Base-by-base conservation (phyloP, 1,140 invertebrate genomes). In the Drosophila equinoxialis region DNA sequence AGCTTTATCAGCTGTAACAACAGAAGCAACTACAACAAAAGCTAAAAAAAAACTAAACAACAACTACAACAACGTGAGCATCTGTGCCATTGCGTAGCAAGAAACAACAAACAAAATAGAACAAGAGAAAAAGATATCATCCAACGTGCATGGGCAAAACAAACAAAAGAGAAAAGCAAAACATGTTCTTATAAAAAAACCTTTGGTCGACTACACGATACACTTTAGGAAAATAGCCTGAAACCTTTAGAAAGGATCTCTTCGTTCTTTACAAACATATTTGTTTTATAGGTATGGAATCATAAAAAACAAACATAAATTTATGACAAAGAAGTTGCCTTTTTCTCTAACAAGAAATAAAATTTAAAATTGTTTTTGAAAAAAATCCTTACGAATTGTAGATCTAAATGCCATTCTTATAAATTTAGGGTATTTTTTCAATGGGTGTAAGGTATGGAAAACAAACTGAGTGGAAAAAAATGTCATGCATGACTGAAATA, bases 401-500 rank as follows among this genome's bases (percentile, higher is more conserved):
- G 6, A 30, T 30, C 5, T 30, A 30, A 30, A 30, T 30, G 8
- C 0, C 7, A 8, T 11, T 11, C 4, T 33, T 45, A 23, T 37
- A 14, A 26, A 26, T 26, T 30, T 13, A 45, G 20, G 7, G 33
- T 37, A 45, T 62, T 6, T 39, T 17, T n/a, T 11, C 41, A 23
- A 0, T 7, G 6, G 0, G 6, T 33, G 0, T 41, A 17, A 20
- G 42, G 48, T 55, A 63, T 41, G 2, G 0, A 41, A 45, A 61
- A 39, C 35, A 67, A 86, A 87, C 83, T 86, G 71, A 67, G 61
- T 87, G 82, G 74, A 87, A 86, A 86, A 86, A 86, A 87, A 74
- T 87, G 68, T 74, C 69, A 79, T 87, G 72, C 83, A 87, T 87
- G 83, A 83, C 79, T 83, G 77, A 83, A 86, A 86, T 86, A 86